Evolutionary conservation across 2,797 vertebrate genomes (phyloP), one percentile per base, ranked within the genome.

Genomic region (Rhynchonycteris naso): DNA sequence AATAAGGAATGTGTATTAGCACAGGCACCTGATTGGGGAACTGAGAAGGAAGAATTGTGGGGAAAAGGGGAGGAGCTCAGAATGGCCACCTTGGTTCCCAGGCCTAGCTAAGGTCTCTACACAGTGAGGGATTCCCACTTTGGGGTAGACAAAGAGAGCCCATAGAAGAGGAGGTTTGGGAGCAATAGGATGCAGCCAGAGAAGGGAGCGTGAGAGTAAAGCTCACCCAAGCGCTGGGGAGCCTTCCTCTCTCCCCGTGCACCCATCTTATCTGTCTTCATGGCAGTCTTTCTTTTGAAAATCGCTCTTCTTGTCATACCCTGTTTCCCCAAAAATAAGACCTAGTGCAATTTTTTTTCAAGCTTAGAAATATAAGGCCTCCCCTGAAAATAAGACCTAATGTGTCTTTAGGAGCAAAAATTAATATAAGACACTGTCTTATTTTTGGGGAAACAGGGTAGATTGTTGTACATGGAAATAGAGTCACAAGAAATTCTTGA

Each of bases 161-260:
- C 38, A 30, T 43, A 6, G 35, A 38, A 30, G 22, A 0, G 8
- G 66, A 22, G 21, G 13, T 56, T 33, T 2, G 52, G 22, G 8
- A 83, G 50, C 38, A 30, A 9, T 10, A 59, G 19, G 3, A 47
- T 16, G 30, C 16, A 50, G 13, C 43, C 28, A 59, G 50, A 80
- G 58, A 33, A 4, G 0, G 1, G 1, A 1, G 10, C 50, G 5
- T 7, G 13, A 9, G n/a, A 30, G 18, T 16, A 2, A 80, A 38
- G 22, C 12, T 15, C 52, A 56, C 28, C 4, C 5, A 47, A 10
- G 28, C 3, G 2, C 21, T 9, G 7, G 1, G 21, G 14, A 0
- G 3, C n/a, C 75, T 18, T 9, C 8, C 21, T 22, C 4, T 7
- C 9, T 16, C 9, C 21, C 15, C 1, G 16, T 0, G 30, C 26